Base-by-base conservation (phyloP, 2,113 vertebrate genomes). In the Trogon surrucura region DNA sequence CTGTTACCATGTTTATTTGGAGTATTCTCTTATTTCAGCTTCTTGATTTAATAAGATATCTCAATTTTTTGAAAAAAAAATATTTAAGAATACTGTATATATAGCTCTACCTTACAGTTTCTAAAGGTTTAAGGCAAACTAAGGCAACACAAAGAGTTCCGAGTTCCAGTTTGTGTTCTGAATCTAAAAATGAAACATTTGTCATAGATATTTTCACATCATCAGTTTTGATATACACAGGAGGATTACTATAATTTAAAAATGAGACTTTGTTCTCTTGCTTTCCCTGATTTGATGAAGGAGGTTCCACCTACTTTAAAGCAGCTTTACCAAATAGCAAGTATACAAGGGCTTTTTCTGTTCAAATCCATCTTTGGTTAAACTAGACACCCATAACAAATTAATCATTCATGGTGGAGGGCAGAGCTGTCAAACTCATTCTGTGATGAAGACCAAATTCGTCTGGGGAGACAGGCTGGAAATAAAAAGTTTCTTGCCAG, bases 391-490 rank as follows among this genome's bases (percentile, higher is more conserved):
- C 90, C 93, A 95, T 96, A 95, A 84, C 90, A 95, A 95, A 95
- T 96, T 96, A 96, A 96, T 97, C 85, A 91, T 97, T 93, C 93
- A 89, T 96, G 95, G 93, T 95, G 65, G 75, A 95, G 53, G 69
- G 85, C 85, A 92, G 88, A 86, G 85, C 92, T 96, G 96, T 96
- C 96, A 96, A 93, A 96, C 69, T 94, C 92, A 91, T 95, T 97
- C 96, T 94, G 72, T 91, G 72, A 75, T 92, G 88, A 97, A 88
- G 85, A 88, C 95, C 95, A 96, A 90, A 96, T 94, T 96, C 19
- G 32, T 94, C 77, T 71, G 45, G 71, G 73, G 82, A 93, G 80
- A 90, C 72, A 74, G 65, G 69, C 80, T 92, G 85, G 69, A 92
- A 97, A 90, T 83, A 88, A 85, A 94, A 94, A 96, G 90, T 96